A percentile compares a stretch with the other conserved stretches of the same genome.
phyloP scores from a whole-genome alignment of 1,140 invertebrate genomes.

The Conus betulinus region DNA sequence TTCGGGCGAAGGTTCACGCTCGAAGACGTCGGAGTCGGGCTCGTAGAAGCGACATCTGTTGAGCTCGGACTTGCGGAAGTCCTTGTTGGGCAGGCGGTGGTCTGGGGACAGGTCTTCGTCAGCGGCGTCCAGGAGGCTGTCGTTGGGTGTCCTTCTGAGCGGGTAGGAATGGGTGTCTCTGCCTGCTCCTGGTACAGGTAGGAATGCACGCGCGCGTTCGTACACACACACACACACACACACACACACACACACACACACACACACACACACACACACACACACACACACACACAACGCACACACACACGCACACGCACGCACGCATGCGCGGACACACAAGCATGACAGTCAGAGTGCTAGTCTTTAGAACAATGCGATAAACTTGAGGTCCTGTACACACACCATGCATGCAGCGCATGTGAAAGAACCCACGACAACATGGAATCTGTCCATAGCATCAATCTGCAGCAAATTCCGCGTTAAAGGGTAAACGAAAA shows the following conservation, averaged over 20 bases:
- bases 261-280: background rate
- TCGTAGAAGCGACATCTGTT: slow-evolving; percentile 79
- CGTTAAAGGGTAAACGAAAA: too few relatives aligned
- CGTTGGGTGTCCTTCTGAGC: slow-evolving; percentile 53
- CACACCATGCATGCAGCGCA: too few relatives aligned
- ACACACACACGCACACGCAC: background rate
- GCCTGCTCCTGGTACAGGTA: slow-evolving; percentile 21
- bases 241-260: background rate
- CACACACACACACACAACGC: slow-evolving; percentile 12
- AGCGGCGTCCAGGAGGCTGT: slow-evolving; percentile 56
- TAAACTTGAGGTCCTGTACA: too few relatives aligned
- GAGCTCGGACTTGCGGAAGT: slow-evolving; percentile 85
- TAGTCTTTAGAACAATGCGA: too few relatives aligned
- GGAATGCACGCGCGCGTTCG: too few relatives aligned
- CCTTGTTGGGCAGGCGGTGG: slow-evolving; percentile 79
- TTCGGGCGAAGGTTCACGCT: slow-evolving; percentile 38
- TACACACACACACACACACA: background rate
- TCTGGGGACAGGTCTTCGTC: slow-evolving; percentile 51
- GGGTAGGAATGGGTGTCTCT: slow-evolving; percentile 20
- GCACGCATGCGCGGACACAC: background rate
- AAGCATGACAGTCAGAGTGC: background rate
- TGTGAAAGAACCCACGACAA: too few relatives aligned
- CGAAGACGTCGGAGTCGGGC: slow-evolving; percentile 49
- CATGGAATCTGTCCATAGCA: too few relatives aligned
- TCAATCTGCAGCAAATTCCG: too few relatives aligned